Conservation (phyloP, 2,888 invertebrate species). For the Mythimna vitellina region DNA sequence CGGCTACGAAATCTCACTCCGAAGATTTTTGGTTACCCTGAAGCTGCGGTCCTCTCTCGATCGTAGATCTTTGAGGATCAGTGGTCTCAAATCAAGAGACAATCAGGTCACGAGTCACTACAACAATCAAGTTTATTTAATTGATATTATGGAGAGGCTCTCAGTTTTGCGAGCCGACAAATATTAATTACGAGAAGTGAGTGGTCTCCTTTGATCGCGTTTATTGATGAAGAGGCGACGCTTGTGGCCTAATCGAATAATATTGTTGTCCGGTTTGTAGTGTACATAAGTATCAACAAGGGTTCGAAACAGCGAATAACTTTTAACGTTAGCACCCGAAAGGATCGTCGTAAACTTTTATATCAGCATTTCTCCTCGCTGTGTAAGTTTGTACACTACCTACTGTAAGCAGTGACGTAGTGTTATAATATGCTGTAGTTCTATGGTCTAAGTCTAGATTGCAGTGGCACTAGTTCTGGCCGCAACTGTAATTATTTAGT, state of each 20-base stretch:
- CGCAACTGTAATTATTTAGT: slow-evolving; percentile 24
- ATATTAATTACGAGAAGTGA: slow-evolving; percentile 41
- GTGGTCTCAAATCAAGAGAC: background rate
- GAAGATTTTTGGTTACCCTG: too few species aligned
- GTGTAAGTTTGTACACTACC: background rate
- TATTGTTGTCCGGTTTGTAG: slow-evolving; percentile 1
- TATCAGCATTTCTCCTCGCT: background rate
- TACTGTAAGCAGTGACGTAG: too few species aligned
- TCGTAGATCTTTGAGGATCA: background rate
- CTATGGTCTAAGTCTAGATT: slow-evolving; percentile 2
- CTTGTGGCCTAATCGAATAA: slow-evolving; percentile 21
- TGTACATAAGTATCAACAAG: background rate
- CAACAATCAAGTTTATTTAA: slow-evolving; percentile 13
- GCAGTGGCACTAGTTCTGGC: slow-evolving; percentile 14
- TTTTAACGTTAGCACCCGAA: background rate
- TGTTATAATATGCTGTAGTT: background rate
- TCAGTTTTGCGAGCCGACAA: slow-evolving; percentile 10
- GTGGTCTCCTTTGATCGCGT: slow-evolving; percentile 28
- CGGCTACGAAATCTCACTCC: too few species aligned
- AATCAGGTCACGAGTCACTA: slow-evolving; percentile 22
- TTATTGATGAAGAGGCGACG: slow-evolving; percentile 18
- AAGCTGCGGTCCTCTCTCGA: background rate
- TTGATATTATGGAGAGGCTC: slow-evolving; percentile 21
- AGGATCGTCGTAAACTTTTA: background rate
- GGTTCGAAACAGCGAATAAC: background rate